A percentile compares a stretch with the other conserved stretches of the same genome.
phyloP scores from a whole-genome alignment of 2,888 invertebrate genomes.

The Drosophila melanosoma region DNA sequence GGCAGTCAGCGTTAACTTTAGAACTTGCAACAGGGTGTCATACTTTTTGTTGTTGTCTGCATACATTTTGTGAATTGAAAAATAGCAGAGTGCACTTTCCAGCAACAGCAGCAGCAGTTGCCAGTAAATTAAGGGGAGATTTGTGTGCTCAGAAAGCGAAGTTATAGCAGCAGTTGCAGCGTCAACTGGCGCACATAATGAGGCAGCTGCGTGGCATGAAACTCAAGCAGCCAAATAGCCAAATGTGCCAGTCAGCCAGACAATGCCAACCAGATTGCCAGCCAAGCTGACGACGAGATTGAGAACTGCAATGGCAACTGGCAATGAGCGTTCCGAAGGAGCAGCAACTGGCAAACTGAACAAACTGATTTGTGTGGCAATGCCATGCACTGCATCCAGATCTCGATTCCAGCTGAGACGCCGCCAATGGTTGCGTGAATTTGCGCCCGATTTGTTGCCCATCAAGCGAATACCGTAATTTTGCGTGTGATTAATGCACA shows the following conservation, averaged over 20 bases:
- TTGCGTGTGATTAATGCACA: conserved; percentile 68
- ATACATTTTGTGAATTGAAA: conserved; percentile 66
- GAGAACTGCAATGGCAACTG: conserved; percentile 48
- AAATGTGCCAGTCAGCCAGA: conserved; percentile 26
- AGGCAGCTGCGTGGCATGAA: conserved; percentile 63
- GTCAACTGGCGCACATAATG: conserved; percentile 66
- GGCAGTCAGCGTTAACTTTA: neutral
- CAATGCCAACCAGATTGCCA: conserved; percentile 44
- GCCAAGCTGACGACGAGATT: conserved; percentile 50
- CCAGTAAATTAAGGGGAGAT: conserved; percentile 77
- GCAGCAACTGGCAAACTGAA: conserved; percentile 19
- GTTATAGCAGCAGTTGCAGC: conserved; percentile 24
- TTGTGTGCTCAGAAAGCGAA: conserved; percentile 60
- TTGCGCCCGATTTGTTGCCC: conserved; percentile 75
- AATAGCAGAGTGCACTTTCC: conserved; percentile 76
- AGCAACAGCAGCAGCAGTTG: conserved; percentile 48
- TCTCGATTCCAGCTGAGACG: conserved; percentile 31
- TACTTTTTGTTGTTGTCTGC: conserved; percentile 42
- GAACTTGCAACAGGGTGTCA: neutral
- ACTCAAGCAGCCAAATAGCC: conserved; percentile 52
- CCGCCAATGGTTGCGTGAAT: conserved; percentile 74
- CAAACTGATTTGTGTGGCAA: conserved; percentile 50
- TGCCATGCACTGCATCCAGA: conserved; percentile 44
- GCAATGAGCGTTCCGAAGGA: conserved; percentile 18
- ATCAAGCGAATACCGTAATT: conserved; percentile 66